Evolutionary conservation across 2,113 vertebrate species (phyloP).

Genomic region (Neogobius melanostomus): DNA sequence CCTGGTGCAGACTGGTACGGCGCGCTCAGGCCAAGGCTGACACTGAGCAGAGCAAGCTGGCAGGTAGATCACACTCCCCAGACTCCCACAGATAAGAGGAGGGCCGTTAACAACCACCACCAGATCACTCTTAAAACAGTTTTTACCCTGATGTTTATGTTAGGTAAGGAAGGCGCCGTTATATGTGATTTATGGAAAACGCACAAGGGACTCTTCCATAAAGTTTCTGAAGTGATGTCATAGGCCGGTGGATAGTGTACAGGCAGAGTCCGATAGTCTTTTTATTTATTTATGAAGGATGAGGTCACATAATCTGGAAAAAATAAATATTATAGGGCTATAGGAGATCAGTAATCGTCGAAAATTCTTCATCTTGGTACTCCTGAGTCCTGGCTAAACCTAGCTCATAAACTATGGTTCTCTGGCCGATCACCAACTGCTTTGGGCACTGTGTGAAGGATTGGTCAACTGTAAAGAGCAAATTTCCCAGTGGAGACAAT

Average conservation of each 20-base stretch:
- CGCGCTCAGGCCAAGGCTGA: constrained; percentile 38
- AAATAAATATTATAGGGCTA: no score
- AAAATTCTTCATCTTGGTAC: no score
- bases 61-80: constrained; percentile 42
- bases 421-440: no score
- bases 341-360: no score
- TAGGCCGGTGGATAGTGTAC: not conserved
- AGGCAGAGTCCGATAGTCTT: no score
- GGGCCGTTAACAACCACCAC: not conserved
- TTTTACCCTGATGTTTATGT: not conserved
- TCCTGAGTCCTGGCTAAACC: no score
- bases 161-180: not conserved
- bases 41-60: constrained; percentile 48
- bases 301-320: no score
- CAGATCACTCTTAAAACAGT: not conserved
- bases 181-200: not conserved
- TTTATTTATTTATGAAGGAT: not conserved
- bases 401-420: no score
- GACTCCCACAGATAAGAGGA: not conserved
- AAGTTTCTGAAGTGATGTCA: not conserved
- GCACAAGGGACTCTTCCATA: not conserved
- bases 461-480: no score
- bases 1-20: constrained; percentile 60
- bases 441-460: no score
- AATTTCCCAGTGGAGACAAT: no score